phyloP scores from a whole-genome alignment of 1,140 invertebrate species.

The Zaprionus africanus region DNA sequence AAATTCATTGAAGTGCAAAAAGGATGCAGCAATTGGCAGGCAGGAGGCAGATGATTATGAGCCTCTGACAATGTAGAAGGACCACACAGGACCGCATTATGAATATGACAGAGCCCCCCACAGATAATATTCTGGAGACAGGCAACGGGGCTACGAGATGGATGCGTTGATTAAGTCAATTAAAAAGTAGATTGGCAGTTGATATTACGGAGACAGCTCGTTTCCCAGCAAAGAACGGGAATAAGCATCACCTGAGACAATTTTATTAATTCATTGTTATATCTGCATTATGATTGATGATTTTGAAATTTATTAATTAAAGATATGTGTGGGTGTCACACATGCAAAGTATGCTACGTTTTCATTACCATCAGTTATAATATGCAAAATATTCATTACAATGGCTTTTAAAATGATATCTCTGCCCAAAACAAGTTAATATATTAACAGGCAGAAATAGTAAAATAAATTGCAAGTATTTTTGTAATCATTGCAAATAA shows the following conservation, averaged over 20 bases:
- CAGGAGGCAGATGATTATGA: constrained; percentile 35
- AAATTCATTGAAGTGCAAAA: constrained; percentile 49
- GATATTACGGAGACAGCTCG: constrained; percentile 42
- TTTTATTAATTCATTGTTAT: not conserved
- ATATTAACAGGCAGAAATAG: too few relatives aligned
- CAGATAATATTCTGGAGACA: not conserved
- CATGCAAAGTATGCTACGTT: not conserved
- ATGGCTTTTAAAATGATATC: too few relatives aligned
- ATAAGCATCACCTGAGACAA: not conserved
- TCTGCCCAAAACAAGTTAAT: too few relatives aligned
- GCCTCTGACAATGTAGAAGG: constrained; percentile 28
- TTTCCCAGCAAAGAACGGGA: constrained; percentile 5
- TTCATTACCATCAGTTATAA: not conserved
- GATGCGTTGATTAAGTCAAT: constrained; percentile 48
- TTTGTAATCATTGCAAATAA: too few relatives aligned
- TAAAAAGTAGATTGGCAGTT: constrained; percentile 45
- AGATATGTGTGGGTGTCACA: not conserved
- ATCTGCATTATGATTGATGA: not conserved
- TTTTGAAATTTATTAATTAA: not conserved
- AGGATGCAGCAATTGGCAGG: constrained; percentile 39
- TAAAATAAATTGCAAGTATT: too few relatives aligned
- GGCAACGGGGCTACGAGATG: too few relatives aligned
- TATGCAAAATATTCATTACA: too few relatives aligned
- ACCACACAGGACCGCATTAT: not conserved
- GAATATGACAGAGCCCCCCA: not conserved